A percentile compares a stretch with the other conserved stretches of the same genome.
Evolutionary conservation across 2,888 invertebrate species (phyloP).

Genomic region (Conomelus anceps): DNA sequence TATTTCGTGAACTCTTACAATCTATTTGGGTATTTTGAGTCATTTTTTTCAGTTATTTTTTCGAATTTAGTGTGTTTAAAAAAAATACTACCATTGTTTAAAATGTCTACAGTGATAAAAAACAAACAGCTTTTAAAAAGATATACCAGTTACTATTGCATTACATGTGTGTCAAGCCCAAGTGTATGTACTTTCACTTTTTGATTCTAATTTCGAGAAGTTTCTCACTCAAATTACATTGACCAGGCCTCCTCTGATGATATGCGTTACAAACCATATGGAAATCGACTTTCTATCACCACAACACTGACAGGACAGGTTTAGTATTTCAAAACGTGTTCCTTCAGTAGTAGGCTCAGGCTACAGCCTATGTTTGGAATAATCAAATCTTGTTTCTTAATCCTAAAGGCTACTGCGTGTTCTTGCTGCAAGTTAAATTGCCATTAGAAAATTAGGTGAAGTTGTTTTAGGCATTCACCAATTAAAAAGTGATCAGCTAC

Average conservation of each 20-base stretch:
- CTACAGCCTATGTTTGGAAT: not conserved
- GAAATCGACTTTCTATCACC: not conserved
- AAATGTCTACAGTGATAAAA: too few relatives aligned
- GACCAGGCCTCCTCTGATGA: not conserved
- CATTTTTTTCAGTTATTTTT: too few relatives aligned
- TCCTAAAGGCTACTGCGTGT: not conserved
- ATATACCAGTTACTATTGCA: too few relatives aligned
- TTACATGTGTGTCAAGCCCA: not conserved
- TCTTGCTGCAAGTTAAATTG: not conserved
- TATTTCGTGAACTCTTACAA: too few relatives aligned
- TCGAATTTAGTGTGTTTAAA: too few relatives aligned
- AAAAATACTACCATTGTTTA: too few relatives aligned
- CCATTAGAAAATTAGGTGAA: not conserved
- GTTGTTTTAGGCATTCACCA: not conserved
- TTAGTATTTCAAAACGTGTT: not conserved
- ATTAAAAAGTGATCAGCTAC: not conserved
- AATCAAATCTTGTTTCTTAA: not conserved
- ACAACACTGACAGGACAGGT: too few relatives aligned
- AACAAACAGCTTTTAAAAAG: too few relatives aligned
- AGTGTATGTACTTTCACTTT: not conserved
- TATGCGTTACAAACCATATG: not conserved
- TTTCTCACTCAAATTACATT: not conserved
- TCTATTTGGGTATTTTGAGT: too few relatives aligned
- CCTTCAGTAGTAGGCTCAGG: not conserved
- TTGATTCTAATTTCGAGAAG: not conserved